Evolutionary conservation across 2,797 vertebrate species (phyloP).

Genomic region (Diceros bicornis): DNA sequence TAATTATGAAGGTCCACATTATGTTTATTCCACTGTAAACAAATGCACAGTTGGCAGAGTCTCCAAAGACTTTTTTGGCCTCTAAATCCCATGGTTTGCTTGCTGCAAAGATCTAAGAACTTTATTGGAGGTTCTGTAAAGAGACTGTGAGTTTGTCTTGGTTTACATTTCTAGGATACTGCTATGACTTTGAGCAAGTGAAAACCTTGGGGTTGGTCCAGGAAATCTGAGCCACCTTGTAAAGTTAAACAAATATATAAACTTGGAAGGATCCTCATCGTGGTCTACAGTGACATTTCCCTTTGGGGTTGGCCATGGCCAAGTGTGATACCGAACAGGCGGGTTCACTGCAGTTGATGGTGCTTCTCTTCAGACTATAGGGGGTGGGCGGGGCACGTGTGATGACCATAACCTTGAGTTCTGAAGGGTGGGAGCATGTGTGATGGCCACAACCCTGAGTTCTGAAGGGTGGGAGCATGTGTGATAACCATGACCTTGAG

Average conservation of each 20-base stretch:
- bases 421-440: fast-evolving
- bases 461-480: neutral
- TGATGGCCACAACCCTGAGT: neutral
- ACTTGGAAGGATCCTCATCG: neutral
- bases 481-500: neutral
- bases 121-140: fast-evolving
- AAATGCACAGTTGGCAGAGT: fast-evolving
- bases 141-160: too few relatives aligned
- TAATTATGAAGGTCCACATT: fast-evolving
- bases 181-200: too few relatives aligned
- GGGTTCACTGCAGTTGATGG: fast-evolving
- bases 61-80: neutral
- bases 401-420: neutral
- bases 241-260: too few relatives aligned
- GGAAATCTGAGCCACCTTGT: neutral
- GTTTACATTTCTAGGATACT: neutral
- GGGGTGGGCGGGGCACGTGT: neutral
- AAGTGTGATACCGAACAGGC: fast-evolving
- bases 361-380: neutral
- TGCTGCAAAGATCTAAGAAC: neutral
- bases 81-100: neutral
- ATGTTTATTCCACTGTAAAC: too few relatives aligned
- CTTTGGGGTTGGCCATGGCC: fast-evolving
- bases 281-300: too few relatives aligned
- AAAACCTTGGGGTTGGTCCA: neutral